These are phyloP conservation scores for Gymnoscopelus microlampas DNA, from an alignment of 2,797 vertebrate genomes.

Conservation along the genomic window DNA sequence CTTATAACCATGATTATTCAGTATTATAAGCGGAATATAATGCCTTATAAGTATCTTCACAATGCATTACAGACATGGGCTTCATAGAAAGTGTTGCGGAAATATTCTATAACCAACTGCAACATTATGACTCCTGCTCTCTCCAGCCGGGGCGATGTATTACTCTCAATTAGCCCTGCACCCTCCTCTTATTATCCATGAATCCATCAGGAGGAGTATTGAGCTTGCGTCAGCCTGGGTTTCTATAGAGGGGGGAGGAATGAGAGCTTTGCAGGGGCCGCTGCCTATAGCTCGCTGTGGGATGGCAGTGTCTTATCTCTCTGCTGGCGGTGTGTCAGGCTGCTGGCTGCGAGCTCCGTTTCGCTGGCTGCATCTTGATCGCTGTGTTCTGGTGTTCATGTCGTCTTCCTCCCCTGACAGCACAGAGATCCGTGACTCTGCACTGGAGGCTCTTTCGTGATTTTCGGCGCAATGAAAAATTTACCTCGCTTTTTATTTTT, in stretches of 20 bases:
- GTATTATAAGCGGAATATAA: too few species aligned
- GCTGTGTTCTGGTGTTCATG: constrained; percentile 44
- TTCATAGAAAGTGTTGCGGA: neutral
- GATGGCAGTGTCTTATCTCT: constrained; percentile 42
- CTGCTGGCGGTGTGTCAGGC: too few species aligned
- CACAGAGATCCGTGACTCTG: constrained; percentile 22
- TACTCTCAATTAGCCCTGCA: constrained; percentile 2
- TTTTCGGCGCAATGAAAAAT: constrained; percentile 41
- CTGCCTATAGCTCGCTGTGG: constrained; percentile 9
- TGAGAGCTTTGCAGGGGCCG: too few species aligned
- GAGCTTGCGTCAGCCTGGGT: neutral
- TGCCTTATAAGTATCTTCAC: neutral
- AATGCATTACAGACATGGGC: neutral
- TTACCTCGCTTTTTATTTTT: constrained; percentile 25
- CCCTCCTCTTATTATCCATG: neutral
- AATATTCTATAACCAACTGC: too few species aligned
- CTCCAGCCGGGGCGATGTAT: neutral
- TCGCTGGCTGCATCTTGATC: constrained; percentile 51
- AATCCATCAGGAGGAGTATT: neutral
- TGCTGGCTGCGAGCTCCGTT: constrained; percentile 9
- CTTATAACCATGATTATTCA: too few species aligned
- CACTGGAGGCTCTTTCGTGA: constrained; percentile 6
- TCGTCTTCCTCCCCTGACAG: constrained; percentile 30
- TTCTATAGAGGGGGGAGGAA: neutral
- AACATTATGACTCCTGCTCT: neutral